phyloP scores from a whole-genome alignment of 2,113 vertebrate species.

The Suncus etruscus region DNA sequence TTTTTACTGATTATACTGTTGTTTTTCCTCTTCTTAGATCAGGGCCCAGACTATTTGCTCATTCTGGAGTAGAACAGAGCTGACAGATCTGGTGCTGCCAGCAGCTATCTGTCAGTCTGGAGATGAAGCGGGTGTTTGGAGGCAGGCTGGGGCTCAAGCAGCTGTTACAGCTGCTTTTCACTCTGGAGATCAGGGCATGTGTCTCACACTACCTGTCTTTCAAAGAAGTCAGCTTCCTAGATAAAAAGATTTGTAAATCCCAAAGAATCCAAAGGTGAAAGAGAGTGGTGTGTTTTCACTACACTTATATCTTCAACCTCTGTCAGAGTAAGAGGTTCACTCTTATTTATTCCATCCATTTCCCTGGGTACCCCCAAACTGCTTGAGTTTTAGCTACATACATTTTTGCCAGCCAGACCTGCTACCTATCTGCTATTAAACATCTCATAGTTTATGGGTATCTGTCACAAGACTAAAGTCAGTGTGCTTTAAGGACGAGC shows the following conservation, averaged over 20 bases:
- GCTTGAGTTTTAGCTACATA: slow-evolving; percentile 17
- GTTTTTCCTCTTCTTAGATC: neutral
- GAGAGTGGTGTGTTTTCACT: neutral
- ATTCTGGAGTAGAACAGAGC: slow-evolving; percentile 24
- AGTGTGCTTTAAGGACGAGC: neutral
- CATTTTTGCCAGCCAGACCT: neutral
- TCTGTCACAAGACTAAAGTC: neutral
- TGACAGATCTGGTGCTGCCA: neutral
- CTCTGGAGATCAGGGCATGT: slow-evolving; percentile 31
- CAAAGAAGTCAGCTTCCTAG: slow-evolving; percentile 51
- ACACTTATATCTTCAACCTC: slow-evolving; percentile 25
- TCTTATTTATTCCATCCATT: neutral
- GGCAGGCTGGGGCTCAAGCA: neutral
- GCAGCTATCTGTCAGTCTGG: slow-evolving; percentile 10
- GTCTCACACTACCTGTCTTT: slow-evolving; percentile 65
- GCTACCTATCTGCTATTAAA: slow-evolving; percentile 30
- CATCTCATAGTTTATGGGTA: accelerated
- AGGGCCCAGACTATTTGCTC: slow-evolving; percentile 25
- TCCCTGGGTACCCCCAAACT: slow-evolving; percentile 17
- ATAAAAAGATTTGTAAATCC: slow-evolving; percentile 33
- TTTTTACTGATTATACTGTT: neutral
- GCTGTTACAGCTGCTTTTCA: slow-evolving; percentile 16
- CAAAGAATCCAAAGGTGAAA: slow-evolving; percentile 36
- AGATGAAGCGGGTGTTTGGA: neutral
- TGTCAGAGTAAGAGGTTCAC: neutral